phyloP scores from a whole-genome alignment of 2,113 vertebrate species.

The Rattus norvegicus region DNA sequence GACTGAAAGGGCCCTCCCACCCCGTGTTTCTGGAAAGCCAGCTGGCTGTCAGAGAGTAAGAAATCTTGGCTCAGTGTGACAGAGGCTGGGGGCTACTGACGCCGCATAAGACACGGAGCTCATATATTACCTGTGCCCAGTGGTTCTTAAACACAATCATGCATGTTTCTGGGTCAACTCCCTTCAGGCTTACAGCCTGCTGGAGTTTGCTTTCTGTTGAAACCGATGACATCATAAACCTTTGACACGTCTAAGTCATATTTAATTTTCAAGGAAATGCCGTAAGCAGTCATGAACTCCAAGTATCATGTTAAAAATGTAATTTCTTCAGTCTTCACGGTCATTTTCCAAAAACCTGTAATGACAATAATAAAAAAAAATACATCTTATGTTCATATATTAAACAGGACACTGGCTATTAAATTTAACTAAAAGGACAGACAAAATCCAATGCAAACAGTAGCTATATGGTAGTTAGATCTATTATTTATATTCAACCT shows the following conservation, averaged over 20 bases:
- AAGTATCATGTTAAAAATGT: conserved; percentile 66
- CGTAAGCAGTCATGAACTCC: conserved; percentile 73
- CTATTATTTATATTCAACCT: not conserved
- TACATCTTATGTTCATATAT: not conserved
- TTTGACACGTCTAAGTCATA: conserved; percentile 87
- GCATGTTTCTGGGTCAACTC: conserved; percentile 98
- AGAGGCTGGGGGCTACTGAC: not conserved
- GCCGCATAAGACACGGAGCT: conserved; percentile 52
- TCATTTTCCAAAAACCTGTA: conserved; percentile 78
- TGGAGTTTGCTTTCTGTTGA: conserved; percentile 87
- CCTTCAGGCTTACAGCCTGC: conserved; percentile 91
- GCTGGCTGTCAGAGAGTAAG: not conserved
- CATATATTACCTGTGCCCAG: conserved; percentile 95
- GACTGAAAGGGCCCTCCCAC: not conserved
- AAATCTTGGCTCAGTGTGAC: not conserved
- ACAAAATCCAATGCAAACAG: conserved; percentile 8
- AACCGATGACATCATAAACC: conserved; percentile 93
- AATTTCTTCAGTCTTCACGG: conserved; percentile 52
- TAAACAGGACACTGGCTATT: not conserved
- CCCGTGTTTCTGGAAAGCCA: not conserved
- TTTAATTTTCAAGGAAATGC: conserved; percentile 75
- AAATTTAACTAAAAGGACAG: conserved; percentile 28
- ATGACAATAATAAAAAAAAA: conserved; percentile 73
- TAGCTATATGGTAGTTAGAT: not conserved
- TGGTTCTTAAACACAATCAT: conserved; percentile 99